Conservation (phyloP, 2,888 invertebrate genomes). For the Entomobrya proxima region DNA sequence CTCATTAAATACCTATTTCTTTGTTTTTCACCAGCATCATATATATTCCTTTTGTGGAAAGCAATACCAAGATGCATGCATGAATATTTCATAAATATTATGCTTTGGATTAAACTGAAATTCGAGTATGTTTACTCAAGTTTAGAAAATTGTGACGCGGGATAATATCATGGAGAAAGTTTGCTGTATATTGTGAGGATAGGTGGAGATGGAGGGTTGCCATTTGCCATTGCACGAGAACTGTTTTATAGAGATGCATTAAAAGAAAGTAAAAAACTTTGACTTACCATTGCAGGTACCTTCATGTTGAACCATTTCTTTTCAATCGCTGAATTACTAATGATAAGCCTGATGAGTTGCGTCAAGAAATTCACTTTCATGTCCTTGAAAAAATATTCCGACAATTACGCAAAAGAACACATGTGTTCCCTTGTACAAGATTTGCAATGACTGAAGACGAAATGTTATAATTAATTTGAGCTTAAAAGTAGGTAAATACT, state of each 20-base stretch:
- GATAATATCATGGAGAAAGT: too few relatives aligned
- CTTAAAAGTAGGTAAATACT: neutral
- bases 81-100: too few relatives aligned
- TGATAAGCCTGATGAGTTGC: slow-evolving; percentile 60
- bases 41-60: too few relatives aligned
- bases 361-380: slow-evolving; percentile 73
- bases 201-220: too few relatives aligned
- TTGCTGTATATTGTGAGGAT: too few relatives aligned
- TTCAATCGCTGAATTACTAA: slow-evolving; percentile 66
- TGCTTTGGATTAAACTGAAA: too few relatives aligned
- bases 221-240: neutral
- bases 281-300: slow-evolving; percentile 72
- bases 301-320: slow-evolving; percentile 75
- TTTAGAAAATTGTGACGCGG: too few relatives aligned
- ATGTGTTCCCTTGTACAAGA: slow-evolving; percentile 69
- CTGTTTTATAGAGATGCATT: neutral
- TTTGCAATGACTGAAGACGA: neutral
- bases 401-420: slow-evolving; percentile 73
- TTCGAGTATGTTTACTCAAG: too few relatives aligned
- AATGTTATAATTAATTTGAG: neutral
- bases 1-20: too few relatives aligned
- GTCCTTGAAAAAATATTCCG: slow-evolving; percentile 70
- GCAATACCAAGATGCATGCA: too few relatives aligned
- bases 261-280: neutral
- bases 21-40: too few relatives aligned